Base-by-base conservation (phyloP, 2,888 invertebrate genomes). In the Scaptomyza cyrtandrae region DNA sequence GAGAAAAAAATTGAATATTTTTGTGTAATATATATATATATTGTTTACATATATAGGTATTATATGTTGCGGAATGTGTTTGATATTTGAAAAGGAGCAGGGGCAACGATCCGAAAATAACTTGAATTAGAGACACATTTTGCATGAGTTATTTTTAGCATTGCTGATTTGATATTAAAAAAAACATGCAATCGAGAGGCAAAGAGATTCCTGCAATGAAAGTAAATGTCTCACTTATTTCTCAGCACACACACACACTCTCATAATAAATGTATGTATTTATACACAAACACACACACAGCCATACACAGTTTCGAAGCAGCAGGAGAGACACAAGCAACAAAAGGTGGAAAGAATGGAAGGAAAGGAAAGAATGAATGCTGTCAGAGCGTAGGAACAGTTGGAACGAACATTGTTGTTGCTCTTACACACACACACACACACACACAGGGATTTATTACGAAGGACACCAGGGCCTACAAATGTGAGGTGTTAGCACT, bases 181-280 rank as follows among this genome's bases (percentile, higher is more conserved):
- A 66, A 71, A 70, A 66, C 71, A 75, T 72, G 80, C 78, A 82
- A 88, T 88, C 82, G 88, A 82, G 85, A 75, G 86, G 2, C 39
- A 14, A 6, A 35, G 6, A 33, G 35, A 9, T 49, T 37, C 73
- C 75, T 73, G 86, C 78, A 78, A 80, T 83, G 89, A 85, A 86
- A 77, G 80, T 68, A 86, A 84, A 84, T 84, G 86, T 80, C 86
- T 88, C 80, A 88, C 83, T 86, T 78, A 80, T 55, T 64, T 67
- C 71, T 70, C 45, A 74, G 66, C 78, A 78, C 68, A 14, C 44
- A 39, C 27, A 35, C 27, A 58, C 57, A 29, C 19, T 19, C 59
- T 39, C 41, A 61, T 31, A 53, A 62, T 37, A 59, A 55, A 59
- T 48, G 39, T 41, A 24, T 50, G 49, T 19, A n/a, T 9, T 13